Evolutionary conservation across 2,888 invertebrate genomes (phyloP).

Genomic region (Erebia epiphron): DNA sequence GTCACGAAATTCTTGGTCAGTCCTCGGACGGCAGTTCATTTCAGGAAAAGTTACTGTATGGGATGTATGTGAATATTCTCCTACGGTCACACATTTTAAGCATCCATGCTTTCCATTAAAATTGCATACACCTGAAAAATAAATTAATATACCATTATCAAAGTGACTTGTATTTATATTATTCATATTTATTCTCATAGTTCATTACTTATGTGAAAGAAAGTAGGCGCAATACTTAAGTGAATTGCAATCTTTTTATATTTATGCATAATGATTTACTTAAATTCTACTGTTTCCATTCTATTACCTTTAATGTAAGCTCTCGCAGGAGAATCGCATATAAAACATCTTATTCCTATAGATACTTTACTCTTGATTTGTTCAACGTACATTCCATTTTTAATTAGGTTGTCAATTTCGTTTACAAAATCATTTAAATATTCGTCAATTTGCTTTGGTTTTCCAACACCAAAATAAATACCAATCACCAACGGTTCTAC

Average conservation of each 20-base stretch:
- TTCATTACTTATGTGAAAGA: not conserved
- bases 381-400: slow-evolving; percentile 1
- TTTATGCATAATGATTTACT: not conserved
- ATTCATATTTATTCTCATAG: slow-evolving; percentile 1
- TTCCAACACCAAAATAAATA: slow-evolving; percentile 1
- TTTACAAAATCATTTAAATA: not conserved
- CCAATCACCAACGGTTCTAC: not conserved
- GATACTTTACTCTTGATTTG: not conserved
- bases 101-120: not conserved
- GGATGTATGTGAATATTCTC: slow-evolving; percentile 27
- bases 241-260: not conserved
- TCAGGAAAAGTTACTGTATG: slow-evolving; percentile 26
- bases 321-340: slow-evolving; percentile 36
- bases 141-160: not conserved
- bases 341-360: slow-evolving; percentile 23
- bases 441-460: slow-evolving; percentile 1
- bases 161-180: not conserved
- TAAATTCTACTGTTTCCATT: not conserved
- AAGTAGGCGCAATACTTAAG: not conserved
- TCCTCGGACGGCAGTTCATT: slow-evolving; percentile 12
- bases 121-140: slow-evolving; percentile 4
- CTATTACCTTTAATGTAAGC: slow-evolving; percentile 31
- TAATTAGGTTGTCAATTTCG: not conserved
- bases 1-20: slow-evolving; percentile 23
- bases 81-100: slow-evolving; percentile 14